A percentile compares a stretch with the other conserved stretches of the same genome.
Evolutionary conservation across 2,113 vertebrate genomes (phyloP).

Genomic region (Cyprinodon tularosa): DNA sequence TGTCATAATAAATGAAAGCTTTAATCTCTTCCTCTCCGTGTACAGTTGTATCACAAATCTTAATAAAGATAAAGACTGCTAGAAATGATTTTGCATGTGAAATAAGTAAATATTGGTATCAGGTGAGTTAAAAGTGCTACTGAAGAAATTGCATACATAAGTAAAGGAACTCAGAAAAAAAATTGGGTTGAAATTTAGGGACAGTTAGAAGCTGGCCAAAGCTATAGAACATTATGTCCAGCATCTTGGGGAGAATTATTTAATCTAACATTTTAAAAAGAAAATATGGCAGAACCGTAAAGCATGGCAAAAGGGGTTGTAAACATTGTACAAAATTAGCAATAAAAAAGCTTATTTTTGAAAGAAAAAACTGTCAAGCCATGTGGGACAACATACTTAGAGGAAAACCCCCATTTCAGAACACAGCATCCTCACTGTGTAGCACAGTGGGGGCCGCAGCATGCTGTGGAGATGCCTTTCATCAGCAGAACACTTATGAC

Average conservation of each 20-base stretch:
- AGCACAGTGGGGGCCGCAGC: too few species aligned
- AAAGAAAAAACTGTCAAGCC: not conserved
- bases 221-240: not conserved
- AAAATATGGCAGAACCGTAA: not conserved
- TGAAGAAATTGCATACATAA: not conserved
- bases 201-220: too few species aligned
- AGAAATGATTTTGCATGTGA: not conserved
- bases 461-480: too few species aligned
- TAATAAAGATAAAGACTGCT: too few species aligned
- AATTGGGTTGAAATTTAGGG: not conserved
- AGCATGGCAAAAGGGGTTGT: not conserved
- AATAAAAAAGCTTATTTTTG: not conserved
- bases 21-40: too few species aligned
- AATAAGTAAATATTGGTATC: not conserved
- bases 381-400: not conserved
- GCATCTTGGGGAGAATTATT: not conserved
- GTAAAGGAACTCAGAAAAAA: not conserved
- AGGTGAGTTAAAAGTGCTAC: not conserved
- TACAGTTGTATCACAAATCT: too few species aligned
- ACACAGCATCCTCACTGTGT: too few species aligned
- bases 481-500: too few species aligned
- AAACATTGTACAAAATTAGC: not conserved
- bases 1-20: too few species aligned
- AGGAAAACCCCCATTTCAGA: too few species aligned
- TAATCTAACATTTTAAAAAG: not conserved